These are phyloP conservation scores for Eidolon dupreanum DNA, from an alignment of 2,797 vertebrate species.

Conservation along the genomic window DNA sequence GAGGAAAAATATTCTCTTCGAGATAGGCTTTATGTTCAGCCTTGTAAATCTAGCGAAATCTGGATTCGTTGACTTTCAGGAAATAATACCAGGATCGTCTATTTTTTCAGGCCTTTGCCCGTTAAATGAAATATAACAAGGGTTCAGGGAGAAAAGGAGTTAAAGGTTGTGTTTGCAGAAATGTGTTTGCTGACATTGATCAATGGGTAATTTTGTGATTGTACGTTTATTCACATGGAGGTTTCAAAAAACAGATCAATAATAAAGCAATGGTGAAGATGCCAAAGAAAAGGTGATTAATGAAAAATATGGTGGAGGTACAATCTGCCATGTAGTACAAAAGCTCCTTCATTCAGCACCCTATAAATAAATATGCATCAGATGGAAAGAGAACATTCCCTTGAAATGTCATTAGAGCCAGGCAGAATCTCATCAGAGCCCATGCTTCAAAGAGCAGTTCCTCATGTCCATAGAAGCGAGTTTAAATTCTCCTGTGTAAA, in stretches of 20 bases:
- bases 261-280: slow-evolving; percentile 64
- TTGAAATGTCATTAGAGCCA: slow-evolving; percentile 45
- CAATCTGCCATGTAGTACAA: slow-evolving; percentile 7
- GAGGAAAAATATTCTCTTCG: background rate
- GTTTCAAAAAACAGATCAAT: slow-evolving; percentile 71
- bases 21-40: slow-evolving; percentile 24
- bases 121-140: slow-evolving; percentile 52
- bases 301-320: slow-evolving; percentile 54
- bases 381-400: slow-evolving; percentile 32
- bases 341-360: slow-evolving; percentile 32
- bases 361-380: slow-evolving; percentile 66
- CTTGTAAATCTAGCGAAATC: slow-evolving; percentile 27
- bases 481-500: slow-evolving; percentile 69
- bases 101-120: slow-evolving; percentile 59
- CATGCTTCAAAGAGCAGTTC: slow-evolving; percentile 67
- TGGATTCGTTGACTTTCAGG: slow-evolving; percentile 40
- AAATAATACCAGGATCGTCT: slow-evolving; percentile 45
- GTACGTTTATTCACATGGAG: slow-evolving; percentile 70
- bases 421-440: slow-evolving; percentile 65
- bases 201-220: slow-evolving; percentile 73
- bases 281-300: slow-evolving; percentile 70
- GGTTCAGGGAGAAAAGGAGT: slow-evolving; percentile 67
- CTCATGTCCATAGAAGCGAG: slow-evolving; percentile 58
- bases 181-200: slow-evolving; percentile 75
- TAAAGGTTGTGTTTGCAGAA: slow-evolving; percentile 75